A percentile compares a stretch with the other conserved stretches of the same genome.
These are phyloP conservation scores for Phenganax marumi DNA, from an alignment of 92 coral and sea anemone species.

Conservation along the genomic window DNA sequence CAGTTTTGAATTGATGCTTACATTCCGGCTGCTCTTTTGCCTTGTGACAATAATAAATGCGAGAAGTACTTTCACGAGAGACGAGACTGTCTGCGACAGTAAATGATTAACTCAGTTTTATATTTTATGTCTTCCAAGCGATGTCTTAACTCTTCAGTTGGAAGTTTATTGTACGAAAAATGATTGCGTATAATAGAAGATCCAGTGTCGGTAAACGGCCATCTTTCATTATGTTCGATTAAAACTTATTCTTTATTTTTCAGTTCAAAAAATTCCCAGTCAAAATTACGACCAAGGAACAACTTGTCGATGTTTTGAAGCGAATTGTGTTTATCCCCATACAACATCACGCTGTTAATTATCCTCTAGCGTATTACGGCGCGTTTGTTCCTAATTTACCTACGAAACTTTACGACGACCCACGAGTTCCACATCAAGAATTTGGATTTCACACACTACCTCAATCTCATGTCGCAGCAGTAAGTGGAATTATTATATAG, in stretches of 20 bases:
- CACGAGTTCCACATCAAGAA: conserved; percentile 40
- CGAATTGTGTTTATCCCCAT: conserved; percentile 57
- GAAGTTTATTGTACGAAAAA: too few species aligned
- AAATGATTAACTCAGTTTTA: too few species aligned
- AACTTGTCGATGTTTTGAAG: conserved; percentile 57
- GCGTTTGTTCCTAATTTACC: conserved; percentile 53
- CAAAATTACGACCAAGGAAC: conserved; percentile 30
- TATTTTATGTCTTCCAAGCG: too few species aligned
- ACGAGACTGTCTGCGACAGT: too few species aligned
- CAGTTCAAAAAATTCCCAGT: conserved; percentile 63
- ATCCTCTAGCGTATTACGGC: conserved; percentile 46
- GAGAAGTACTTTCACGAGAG: too few species aligned
- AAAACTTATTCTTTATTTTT: conserved; percentile 1
- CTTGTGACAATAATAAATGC: too few species aligned
- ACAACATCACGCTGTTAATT: conserved; percentile 56
- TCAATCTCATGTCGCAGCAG: conserved; percentile 41
- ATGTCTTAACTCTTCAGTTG: too few species aligned
- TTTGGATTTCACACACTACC: conserved; percentile 39
- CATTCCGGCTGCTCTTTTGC: too few species aligned
- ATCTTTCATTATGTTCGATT: not conserved
- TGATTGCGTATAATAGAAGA: too few species aligned
- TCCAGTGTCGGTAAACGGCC: too few species aligned
- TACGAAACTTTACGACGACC: conserved; percentile 56
- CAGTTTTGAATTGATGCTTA: too few species aligned
- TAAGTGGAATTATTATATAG: too few species aligned